Conservation (phyloP, 2,797 vertebrate species). For the Epinephelus coioides region DNA sequence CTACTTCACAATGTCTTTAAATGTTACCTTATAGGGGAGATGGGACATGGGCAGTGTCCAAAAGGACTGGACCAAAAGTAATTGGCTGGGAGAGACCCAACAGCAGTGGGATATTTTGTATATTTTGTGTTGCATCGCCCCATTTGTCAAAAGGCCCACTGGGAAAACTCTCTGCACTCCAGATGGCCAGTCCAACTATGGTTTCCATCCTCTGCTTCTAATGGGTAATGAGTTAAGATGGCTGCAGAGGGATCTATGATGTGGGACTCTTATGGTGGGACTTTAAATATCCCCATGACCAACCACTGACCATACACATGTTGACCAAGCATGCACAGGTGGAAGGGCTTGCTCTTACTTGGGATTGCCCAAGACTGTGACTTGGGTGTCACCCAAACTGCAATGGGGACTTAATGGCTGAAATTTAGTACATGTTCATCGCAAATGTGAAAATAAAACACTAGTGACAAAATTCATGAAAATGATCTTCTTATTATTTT, state of each 20-base stretch:
- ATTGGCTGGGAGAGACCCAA: background rate
- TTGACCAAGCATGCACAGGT: background rate
- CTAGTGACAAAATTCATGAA: too few relatives aligned
- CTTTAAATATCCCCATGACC: background rate
- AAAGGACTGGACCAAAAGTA: background rate
- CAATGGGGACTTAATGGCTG: too few relatives aligned
- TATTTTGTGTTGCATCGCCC: too few relatives aligned
- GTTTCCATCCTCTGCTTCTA: background rate
- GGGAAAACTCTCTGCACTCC: too few relatives aligned
- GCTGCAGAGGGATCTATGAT: background rate
- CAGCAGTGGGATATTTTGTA: too few relatives aligned
- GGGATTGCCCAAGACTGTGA: background rate
- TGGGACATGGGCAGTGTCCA: background rate
- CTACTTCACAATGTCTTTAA: background rate
- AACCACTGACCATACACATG: background rate
- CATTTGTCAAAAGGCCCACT: too few relatives aligned
- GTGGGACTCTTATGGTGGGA: background rate
- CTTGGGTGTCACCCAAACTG: too few relatives aligned
- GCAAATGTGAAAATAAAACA: too few relatives aligned
- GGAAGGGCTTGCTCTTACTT: background rate
- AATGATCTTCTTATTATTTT: too few relatives aligned
- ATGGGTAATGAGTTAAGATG: background rate
- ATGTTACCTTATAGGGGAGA: background rate
- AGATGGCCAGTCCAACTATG: too few relatives aligned
- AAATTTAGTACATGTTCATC: too few relatives aligned